Evolutionary conservation across 2,113 vertebrate species (phyloP), one percentile per base, ranked within the genome.

Genomic region (Madoqua kirkii): DNA sequence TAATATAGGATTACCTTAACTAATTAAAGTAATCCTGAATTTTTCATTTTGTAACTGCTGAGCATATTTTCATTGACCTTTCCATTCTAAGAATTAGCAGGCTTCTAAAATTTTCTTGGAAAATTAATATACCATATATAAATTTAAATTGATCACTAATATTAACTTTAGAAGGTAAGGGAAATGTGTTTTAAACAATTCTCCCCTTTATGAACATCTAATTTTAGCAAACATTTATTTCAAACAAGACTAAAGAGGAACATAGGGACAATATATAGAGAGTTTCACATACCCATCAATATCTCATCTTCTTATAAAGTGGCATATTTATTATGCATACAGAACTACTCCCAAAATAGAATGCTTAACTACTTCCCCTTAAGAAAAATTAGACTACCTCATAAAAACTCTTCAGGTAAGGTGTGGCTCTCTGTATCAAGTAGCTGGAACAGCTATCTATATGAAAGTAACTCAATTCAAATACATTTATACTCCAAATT

Each of bases 51-150:
- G 84, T 93, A 90, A 95, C 43, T 91, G 85, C 16, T 78, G 54
- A 71, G 27, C 71, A 89, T 14, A 96, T 95, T 92, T 97, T 79
- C 54, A 92, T 71, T 97, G 76, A 92, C 33, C 19, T 96, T 97
- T 79, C 21, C 43, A 54, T 76, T 88, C 43, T 54, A 91, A 92
- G 74, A 95, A 93, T 92, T 96, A 94, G 3, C 12, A 95, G 6
- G 29, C 1, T 98, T 93, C 93, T 76, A 96, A 88, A 94, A 91
- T 87, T 83, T 89, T 2, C 52, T 45, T 97, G 45, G 60, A 91
- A 90, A 93, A 91, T 76, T 92, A 95, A 94, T 74, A 90, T 83
- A 59, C 17, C 90, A 1, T 79, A 84, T 19, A 62, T 93, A 96
- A 93, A 88, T 96, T 91, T 78, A 96, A 97, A 81, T 12, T 94